Base-by-base conservation (phyloP, 2,888 invertebrate species). In the Heliconius hortense region DNA sequence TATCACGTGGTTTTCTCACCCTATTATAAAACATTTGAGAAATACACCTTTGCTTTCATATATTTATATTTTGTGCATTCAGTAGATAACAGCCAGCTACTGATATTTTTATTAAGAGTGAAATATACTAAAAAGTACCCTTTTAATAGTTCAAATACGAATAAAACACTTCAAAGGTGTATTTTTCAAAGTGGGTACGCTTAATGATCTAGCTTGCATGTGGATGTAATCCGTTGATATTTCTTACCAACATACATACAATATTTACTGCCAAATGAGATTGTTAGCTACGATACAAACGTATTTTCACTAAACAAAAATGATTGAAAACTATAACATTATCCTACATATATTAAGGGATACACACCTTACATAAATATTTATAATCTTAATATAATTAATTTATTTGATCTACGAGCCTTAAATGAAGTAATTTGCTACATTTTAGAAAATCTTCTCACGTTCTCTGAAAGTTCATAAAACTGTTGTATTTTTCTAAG, bases 401-500 rank as follows among this genome's bases (percentile, higher is more conserved):
- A 88, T 87, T 87, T 87, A 90, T 92, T 92, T 92, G 92, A 92
- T 92, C 92, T 91, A 90, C 84, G 86, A 84, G 84, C 82, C 84
- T 85, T 84, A 85, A 81, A 84, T 83, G 78, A 75, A 71, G 71
- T 76, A 80, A 80, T 79, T 78, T 80, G 75, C 77, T 80, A 77
- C 72, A 75, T 76, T 77, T 75, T 60, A 67, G 70, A 71, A 74
- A 72, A 67, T 67, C 48, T 76, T 75, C 35, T 66, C 26, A 74
- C 60, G 24, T 35, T 69, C 31, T 26, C 60, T 60, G 59, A 21
- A 39, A 39, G 35, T 71, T 39, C 39, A 60, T 71, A 59, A 71
- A 56, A 69, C n/a, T 69, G 31, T 71, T 77, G 75, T 78, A 74
- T 78, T 79, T 80, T 76, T 35, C 59, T 35, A 35, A 59, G 10